Evolutionary conservation across 23 tunicate genomes (phyloP), one percentile per base, ranked within the genome.

Genomic region (Botrylloides violaceus): DNA sequence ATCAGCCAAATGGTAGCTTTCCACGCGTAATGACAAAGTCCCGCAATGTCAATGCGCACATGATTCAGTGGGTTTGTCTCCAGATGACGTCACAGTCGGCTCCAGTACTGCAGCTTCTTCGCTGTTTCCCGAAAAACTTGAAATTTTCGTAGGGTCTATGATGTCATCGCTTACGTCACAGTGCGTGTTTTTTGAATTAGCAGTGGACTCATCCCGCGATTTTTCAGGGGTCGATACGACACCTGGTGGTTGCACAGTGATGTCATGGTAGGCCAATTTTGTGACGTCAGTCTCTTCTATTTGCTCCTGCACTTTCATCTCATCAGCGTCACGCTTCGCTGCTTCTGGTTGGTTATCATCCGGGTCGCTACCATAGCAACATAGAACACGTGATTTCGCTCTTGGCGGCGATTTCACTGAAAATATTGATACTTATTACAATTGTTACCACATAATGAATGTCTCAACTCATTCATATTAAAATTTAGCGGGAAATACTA

Each of bases 351-450:
- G 23, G 70, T 63, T 31, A 34, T 63, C 70, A 3, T 63, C 70
- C 18, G 32, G 12, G 70, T 63, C 35, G 35, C 33, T 12, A 31
- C 70, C 70, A 31, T 63, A 63, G 70, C 70, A 63, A 31, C 70
- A 63, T 31, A 63, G 35, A 29, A 63, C 70, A 63, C 35, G 70
- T 29, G 70, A 63, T 34, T 63, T 63, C 36, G 70, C 29, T 63
- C 35, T 28, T 3, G 35, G 23, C 15, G 53, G 53, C 9, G 53
- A 43, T 43, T 43, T 43, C 12, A 9, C 53, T 43, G 15, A 43
- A 43, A 15, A 15, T 15, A 43, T n/a, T n/a, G n/a, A n/a, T n/a
- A n/a, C n/a, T n/a, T n/a, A n/a, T n/a, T n/a, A n/a, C n/a, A n/a
- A n/a, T n/a, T n/a, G n/a, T n/a, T n/a, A n/a, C n/a, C n/a, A n/a